Evolutionary conservation across 2,113 vertebrate species (phyloP), one percentile per base, ranked within the genome.

Genomic region (Brachyhypopomus occidentalis): DNA sequence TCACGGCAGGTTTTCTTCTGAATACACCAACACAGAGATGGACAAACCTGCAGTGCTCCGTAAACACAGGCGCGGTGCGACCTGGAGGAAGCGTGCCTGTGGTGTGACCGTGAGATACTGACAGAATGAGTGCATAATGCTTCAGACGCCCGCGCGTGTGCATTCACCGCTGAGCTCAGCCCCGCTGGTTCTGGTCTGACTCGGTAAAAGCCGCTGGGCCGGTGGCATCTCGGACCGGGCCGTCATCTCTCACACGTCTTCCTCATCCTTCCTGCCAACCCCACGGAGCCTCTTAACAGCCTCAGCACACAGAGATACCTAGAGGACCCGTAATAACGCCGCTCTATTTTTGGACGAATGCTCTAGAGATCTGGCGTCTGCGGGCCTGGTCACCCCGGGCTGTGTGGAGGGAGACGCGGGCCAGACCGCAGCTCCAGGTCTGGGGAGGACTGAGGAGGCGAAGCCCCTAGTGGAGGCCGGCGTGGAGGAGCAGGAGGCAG

Each of bases 371-470:
- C 58, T 76, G 70, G 27, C 72, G 60, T 45, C 69, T 19, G 25
- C 41, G 19, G 45, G 73, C 19, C 45, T 14, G 45, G 45, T 14
- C 5, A 9, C 12, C 45, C 64, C 59, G 20, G 25, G 45, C 27
- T 79, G 76, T 72, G 75, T 84, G 2, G 75, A 82, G 48, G 83
- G 69, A 69, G 80, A 72, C 5, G 75, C 89, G 82, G 80, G 77
- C 81, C 27, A 30, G 12, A 27, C 12, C 48, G 38, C 36, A 34
- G 34, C 63, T 75, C 41, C 9, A 45, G 38, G 22, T 45, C 23
- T 19, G 25, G 25, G 36, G 34, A 63, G 56, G 41, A 59, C 64
- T 52, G 45, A 14, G 45, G 45, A 9, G 0, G 69, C 67, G 84
- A 79, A 38, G 25, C 7, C 11, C 17, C 64, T 75, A 4, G 60